Evolutionary conservation across 2,797 vertebrate genomes (phyloP), one percentile per base, ranked within the genome.

Genomic region (Chanos chanos): DNA sequence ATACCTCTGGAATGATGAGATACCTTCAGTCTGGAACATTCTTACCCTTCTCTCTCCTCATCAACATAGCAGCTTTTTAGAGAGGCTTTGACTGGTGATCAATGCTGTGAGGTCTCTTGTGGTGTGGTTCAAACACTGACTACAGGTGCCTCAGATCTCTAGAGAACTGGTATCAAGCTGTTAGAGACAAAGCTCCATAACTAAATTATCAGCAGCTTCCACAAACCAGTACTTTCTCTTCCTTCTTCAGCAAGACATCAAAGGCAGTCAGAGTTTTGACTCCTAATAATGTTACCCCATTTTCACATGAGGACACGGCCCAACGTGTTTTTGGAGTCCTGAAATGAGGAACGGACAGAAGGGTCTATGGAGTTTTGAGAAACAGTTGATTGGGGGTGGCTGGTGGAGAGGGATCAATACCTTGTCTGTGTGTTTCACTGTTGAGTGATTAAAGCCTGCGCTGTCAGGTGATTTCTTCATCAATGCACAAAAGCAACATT

Each of bases 361-460:
- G 2, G 58, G 47, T 33, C 53, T 37, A 37, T 43, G 13, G 25
- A 40, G 12, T 44, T 27, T 30, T 30, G 19, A 51, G 15, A 39
- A 55, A 4, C 13, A 43, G 43, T 57, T 30, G 48, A 62, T 70
- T 62, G 36, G 47, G 39, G 36, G 43, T 10, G 16, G 36, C 43
- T 10, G 16, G 5, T 43, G 24, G 13, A 25, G 19, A 7, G 24
- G 10, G 55, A 64, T 66, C 58, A 34, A 44, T 56, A 53, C 10
- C 43, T 22, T 50, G 61, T 18, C 7, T 27, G 54, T 54, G 34
- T 41, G 66, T 61, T 60, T 44, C 64, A 61, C 10, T 43, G 27
- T 55, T 49, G 40, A 66, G 19, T 68, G 44, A 71, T 63, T 56
- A 70, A 75, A 68, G 57, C 8, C 51, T 12, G n/a, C 37, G n/a